A percentile compares a stretch with the other conserved stretches of the same genome.
phyloP scores from a whole-genome alignment of 1,140 invertebrate genomes.

The Macrosteles quadrilineatus region DNA sequence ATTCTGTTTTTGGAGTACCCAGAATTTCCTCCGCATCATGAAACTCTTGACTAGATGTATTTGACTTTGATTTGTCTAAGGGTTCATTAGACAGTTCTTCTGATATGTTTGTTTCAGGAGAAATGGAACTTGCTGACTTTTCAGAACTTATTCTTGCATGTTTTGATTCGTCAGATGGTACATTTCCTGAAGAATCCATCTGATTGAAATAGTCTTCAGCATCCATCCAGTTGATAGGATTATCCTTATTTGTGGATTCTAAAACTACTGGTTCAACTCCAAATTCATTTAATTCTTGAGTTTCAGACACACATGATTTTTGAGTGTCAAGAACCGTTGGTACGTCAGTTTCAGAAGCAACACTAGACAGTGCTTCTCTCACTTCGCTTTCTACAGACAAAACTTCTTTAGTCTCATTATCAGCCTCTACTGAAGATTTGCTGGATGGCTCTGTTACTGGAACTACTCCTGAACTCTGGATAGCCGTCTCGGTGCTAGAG shows the following conservation, averaged over 20 bases:
- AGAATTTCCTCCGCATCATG: no score
- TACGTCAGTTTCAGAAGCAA: not conserved
- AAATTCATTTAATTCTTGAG: no score
- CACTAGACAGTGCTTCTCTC: not conserved
- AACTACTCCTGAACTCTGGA: conserved; percentile 10
- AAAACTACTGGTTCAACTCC: not conserved
- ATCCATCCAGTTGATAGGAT: not conserved
- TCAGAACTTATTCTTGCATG: not conserved
- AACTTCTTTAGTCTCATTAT: not conserved
- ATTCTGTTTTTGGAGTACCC: no score
- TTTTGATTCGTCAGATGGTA: not conserved
- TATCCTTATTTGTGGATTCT: not conserved
- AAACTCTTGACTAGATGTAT: no score
- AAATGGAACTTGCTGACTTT: not conserved
- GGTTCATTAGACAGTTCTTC: no score
- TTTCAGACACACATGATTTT: no score
- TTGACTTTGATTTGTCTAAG: no score
- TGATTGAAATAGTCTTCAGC: conserved; percentile 21
- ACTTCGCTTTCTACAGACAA: not conserved
- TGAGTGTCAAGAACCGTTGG: no score
- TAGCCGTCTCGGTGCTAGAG: conserved; percentile 27
- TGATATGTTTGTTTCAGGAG: not conserved
- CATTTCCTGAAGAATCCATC: not conserved
- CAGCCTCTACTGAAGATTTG: conserved; percentile 7
- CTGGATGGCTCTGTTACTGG: not conserved